A percentile compares a stretch with the other conserved stretches of the same genome.
These are phyloP conservation scores for Pardalotus punctatus DNA, from an alignment of 2,113 vertebrate species.

Conservation along the genomic window DNA sequence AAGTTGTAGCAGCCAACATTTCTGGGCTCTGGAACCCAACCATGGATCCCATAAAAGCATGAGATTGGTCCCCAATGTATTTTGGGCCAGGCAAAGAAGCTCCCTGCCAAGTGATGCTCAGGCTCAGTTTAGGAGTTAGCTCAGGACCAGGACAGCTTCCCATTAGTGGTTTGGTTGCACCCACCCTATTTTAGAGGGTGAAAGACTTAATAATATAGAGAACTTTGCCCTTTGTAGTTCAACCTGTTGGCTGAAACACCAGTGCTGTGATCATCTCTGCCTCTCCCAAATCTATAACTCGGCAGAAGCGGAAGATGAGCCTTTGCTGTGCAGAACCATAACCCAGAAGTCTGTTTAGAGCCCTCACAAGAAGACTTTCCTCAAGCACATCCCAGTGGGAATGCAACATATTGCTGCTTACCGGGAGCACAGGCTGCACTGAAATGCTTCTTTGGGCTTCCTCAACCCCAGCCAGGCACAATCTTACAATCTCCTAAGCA, in stretches of 20 bases:
- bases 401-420: not conserved
- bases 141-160: not conserved
- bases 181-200: not conserved
- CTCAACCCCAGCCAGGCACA: not conserved
- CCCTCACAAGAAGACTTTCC: not conserved
- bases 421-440: not conserved
- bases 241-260: not conserved
- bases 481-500: not conserved
- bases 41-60: not conserved
- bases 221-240: not conserved
- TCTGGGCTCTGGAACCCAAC: not conserved
- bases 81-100: not conserved
- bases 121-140: not conserved
- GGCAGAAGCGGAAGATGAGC: not conserved
- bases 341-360: not conserved
- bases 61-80: not conserved
- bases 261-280: not conserved
- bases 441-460: not conserved
- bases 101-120: not conserved
- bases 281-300: not conserved
- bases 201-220: not conserved
- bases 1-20: not conserved
- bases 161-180: not conserved
- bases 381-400: not conserved
- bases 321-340: rapidly evolving